phyloP scores from a whole-genome alignment of 2,888 invertebrate species.

The Campopleginae sp. region DNA sequence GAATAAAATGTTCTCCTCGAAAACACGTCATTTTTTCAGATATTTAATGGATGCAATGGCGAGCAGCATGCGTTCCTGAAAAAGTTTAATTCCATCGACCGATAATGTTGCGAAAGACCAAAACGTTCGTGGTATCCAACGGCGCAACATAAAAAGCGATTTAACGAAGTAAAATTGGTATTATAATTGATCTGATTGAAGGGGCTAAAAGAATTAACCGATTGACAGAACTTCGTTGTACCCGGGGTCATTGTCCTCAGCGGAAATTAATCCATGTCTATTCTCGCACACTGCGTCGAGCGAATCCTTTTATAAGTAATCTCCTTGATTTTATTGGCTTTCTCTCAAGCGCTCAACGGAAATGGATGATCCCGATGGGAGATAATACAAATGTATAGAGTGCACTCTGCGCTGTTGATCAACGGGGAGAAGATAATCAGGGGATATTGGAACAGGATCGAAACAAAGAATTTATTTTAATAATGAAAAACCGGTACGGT shows the following conservation, averaged over 20 bases:
- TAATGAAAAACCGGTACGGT: neutral
- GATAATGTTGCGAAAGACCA: neutral
- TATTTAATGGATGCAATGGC: neutral
- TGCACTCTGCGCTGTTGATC: constrained; percentile 38
- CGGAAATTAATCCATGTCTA: constrained; percentile 25
- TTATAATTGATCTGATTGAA: constrained; percentile 42
- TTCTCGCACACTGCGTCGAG: constrained; percentile 17
- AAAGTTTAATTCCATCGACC: neutral
- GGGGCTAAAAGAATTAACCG: constrained; percentile 12
- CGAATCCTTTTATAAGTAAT: constrained; percentile 62
- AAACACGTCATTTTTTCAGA: neutral
- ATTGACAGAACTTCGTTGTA: constrained; percentile 25
- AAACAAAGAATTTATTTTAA: constrained; percentile 21
- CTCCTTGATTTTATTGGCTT: constrained; percentile 58
- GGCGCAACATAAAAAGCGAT: constrained; percentile 33
- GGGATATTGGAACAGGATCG: constrained; percentile 37
- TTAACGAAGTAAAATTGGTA: constrained; percentile 55
- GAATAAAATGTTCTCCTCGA: neutral
- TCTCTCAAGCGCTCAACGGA: constrained; percentile 35
- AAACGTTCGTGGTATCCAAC: neutral
- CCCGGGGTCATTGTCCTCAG: constrained; percentile 43
- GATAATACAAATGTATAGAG: constrained; percentile 36
- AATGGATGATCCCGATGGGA: constrained; percentile 47
- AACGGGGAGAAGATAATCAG: constrained; percentile 23
- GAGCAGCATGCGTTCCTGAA: neutral